These are phyloP conservation scores for Ephydatia muelleri DNA, from an alignment of 37 sponge, comb jelly and placozoan species.

Conservation along the genomic window DNA sequence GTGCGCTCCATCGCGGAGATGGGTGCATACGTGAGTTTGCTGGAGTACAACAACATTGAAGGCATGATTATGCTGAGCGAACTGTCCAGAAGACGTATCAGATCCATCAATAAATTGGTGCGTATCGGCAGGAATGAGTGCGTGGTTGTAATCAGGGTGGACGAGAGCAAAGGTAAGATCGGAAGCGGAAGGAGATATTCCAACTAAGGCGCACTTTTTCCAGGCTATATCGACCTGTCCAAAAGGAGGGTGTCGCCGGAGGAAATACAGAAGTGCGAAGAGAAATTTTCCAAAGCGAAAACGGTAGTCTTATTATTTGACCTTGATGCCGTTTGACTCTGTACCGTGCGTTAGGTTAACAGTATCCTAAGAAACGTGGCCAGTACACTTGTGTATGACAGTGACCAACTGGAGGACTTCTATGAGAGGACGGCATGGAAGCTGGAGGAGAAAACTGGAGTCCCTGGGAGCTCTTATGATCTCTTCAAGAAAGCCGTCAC, in stretches of 20 bases:
- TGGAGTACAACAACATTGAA: constrained; percentile 96
- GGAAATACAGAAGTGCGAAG: constrained; percentile 95
- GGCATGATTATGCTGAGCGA: constrained; percentile 99
- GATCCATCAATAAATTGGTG: constrained; percentile 96
- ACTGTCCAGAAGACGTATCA: constrained; percentile 88
- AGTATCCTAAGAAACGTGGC: constrained; percentile 92
- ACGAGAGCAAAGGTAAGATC: constrained; percentile 87
- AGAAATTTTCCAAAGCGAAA: constrained; percentile 92
- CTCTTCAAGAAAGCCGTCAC: constrained; percentile 91
- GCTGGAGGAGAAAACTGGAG: constrained; percentile 79
- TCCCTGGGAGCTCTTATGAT: constrained; percentile 84
- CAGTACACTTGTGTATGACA: constrained; percentile 76
- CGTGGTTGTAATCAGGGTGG: constrained; percentile 96
- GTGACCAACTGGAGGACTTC: constrained; percentile 90
- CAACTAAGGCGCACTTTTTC: constrained; percentile 5
- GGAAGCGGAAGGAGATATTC: not conserved
- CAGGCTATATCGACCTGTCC: constrained; percentile 97
- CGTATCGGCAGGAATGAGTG: constrained; percentile 97
- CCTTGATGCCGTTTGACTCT: not conserved
- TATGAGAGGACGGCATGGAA: constrained; percentile 94
- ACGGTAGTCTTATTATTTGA: constrained; percentile 48
- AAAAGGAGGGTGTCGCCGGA: constrained; percentile 95
- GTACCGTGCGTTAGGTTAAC: constrained; percentile 65
- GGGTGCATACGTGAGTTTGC: constrained; percentile 95
- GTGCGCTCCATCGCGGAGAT: constrained; percentile 95